Evolutionary conservation across 2,888 invertebrate genomes (phyloP).

Genomic region (Aphodius sticticus): DNA sequence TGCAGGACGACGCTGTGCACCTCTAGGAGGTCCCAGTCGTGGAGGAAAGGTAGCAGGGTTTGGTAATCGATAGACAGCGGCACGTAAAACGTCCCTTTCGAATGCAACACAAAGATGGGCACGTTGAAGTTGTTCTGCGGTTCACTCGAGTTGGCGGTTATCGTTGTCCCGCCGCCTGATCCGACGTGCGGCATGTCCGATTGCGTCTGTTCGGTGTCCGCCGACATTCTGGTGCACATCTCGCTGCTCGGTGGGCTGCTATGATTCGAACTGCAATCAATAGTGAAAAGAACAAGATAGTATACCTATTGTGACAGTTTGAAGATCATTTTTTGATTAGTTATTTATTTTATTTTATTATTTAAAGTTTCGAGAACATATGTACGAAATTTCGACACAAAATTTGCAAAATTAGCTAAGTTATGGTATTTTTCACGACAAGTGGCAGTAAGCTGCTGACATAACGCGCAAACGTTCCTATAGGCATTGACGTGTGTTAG

Average conservation of each 20-base stretch:
- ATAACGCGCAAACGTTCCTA: too few relatives aligned
- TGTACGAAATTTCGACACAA: too few relatives aligned
- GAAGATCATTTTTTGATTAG: neutral
- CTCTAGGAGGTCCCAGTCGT: conserved; percentile 67
- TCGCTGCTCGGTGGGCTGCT: conserved; percentile 58
- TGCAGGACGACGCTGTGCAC: conserved; percentile 71
- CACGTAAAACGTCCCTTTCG: conserved; percentile 88
- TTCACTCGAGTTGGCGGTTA: conserved; percentile 36
- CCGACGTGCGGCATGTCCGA: conserved; percentile 32
- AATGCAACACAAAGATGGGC: conserved; percentile 90
- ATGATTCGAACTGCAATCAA: conserved; percentile 51
- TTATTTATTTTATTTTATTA: neutral
- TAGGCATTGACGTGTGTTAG: too few relatives aligned
- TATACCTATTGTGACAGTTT: conserved; percentile 10
- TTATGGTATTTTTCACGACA: too few relatives aligned
- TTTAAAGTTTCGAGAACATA: neutral
- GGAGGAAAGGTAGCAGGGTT: conserved; percentile 74
- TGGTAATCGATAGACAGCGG: conserved; percentile 84
- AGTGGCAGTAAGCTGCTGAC: too few relatives aligned
- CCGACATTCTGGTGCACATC: conserved; percentile 52
- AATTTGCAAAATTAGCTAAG: too few relatives aligned
- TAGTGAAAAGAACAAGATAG: conserved; percentile 14
- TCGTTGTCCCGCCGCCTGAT: conserved; percentile 22
- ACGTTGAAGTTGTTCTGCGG: conserved; percentile 65
- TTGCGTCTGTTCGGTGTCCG: conserved; percentile 49